phyloP scores from a whole-genome alignment of 2,888 invertebrate species.

The Trachelus stipa region DNA sequence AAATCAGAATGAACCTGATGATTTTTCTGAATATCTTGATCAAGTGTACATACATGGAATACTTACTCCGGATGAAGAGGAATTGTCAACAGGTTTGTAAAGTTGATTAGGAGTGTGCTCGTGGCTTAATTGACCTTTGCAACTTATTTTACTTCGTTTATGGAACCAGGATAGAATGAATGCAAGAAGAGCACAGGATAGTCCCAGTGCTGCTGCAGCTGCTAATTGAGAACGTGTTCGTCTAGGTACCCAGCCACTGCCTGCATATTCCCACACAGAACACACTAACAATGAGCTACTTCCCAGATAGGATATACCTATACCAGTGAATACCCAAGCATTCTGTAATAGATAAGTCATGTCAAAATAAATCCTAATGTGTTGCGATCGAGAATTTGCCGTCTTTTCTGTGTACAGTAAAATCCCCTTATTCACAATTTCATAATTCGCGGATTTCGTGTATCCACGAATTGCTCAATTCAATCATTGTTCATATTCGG shows the following conservation, averaged over 20 bases:
- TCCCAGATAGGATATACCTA: constrained; percentile 78
- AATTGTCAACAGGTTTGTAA: constrained; percentile 63
- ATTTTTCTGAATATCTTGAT: not conserved
- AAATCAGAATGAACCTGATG: constrained; percentile 14
- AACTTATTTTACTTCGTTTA: constrained; percentile 49
- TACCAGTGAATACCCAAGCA: constrained; percentile 79
- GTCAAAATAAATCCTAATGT: not conserved
- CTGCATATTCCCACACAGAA: constrained; percentile 75
- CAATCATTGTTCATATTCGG: no score
- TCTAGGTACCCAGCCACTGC: constrained; percentile 77
- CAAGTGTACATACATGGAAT: not conserved
- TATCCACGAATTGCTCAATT: no score
- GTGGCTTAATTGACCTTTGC: constrained; percentile 49
- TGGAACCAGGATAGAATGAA: constrained; percentile 62
- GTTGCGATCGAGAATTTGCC: not conserved
- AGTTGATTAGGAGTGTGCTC: constrained; percentile 57
- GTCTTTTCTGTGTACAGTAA: no score
- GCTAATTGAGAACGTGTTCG: constrained; percentile 78
- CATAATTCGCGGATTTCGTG: no score
- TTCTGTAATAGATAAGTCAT: constrained; percentile 68
- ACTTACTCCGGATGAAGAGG: constrained; percentile 61
- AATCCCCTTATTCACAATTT: no score
- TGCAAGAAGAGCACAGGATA: constrained; percentile 61
- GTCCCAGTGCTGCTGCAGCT: constrained; percentile 58
- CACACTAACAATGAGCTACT: constrained; percentile 76